Evolutionary conservation across 2,888 invertebrate species (phyloP).

Genomic region (Heliconius aoede): DNA sequence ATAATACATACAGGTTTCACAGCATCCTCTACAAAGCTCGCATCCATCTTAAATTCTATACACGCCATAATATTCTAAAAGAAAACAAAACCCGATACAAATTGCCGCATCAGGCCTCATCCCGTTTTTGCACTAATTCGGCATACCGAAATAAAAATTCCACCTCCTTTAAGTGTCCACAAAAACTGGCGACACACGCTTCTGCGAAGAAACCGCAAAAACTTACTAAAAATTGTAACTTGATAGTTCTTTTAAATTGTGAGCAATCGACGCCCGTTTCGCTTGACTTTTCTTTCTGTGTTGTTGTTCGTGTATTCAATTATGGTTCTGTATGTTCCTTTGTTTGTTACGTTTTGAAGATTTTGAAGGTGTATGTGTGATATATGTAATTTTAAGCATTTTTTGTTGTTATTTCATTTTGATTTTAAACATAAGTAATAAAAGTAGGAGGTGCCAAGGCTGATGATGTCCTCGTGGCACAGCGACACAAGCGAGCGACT

Average conservation of each 20-base stretch:
- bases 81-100: conserved; percentile 81
- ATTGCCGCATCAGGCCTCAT: conserved; percentile 71
- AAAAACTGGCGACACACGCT: conserved; percentile 68
- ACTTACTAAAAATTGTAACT: conserved; percentile 61
- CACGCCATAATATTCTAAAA: conserved; percentile 68
- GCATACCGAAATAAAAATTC: conserved; percentile 84
- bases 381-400: too few species aligned
- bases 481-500: too few species aligned
- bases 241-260: conserved; percentile 52
- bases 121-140: conserved; percentile 83
- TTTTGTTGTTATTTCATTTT: too few species aligned
- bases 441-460: too few species aligned
- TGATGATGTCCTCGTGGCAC: not conserved
- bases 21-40: conserved; percentile 11
- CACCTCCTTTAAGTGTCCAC: conserved; percentile 72
- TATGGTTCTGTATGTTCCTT: conserved; percentile 24
- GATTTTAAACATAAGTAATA: too few species aligned
- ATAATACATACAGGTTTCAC: not conserved
- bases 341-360: not conserved
- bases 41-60: conserved; percentile 70
- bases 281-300: conserved; percentile 34
- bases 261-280: conserved; percentile 45
- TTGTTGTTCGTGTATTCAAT: conserved; percentile 11
- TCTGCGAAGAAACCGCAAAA: conserved; percentile 68
- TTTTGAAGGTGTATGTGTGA: not conserved